Evolutionary conservation across 2,888 invertebrate genomes (phyloP).

Genomic region (Noctua janthe): DNA sequence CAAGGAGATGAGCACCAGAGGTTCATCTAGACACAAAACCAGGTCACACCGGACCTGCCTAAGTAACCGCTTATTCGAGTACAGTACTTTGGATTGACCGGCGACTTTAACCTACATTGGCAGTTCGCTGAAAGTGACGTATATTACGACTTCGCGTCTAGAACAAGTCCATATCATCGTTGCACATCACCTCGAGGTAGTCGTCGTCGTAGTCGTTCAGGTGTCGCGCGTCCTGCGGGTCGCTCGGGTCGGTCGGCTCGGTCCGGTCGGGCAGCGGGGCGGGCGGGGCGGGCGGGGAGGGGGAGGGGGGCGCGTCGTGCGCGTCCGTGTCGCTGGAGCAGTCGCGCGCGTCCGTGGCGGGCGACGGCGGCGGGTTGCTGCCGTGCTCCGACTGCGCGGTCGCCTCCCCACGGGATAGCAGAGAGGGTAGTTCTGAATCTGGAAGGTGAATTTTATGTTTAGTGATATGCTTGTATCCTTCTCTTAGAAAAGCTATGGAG

Average conservation of each 20-base stretch:
- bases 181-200: constrained; percentile 93
- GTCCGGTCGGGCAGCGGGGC: constrained; percentile 68
- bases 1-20: constrained; percentile 56
- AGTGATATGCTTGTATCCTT: background rate
- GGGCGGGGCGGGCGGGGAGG: constrained; percentile 61
- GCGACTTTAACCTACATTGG: constrained; percentile 44
- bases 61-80: constrained; percentile 54
- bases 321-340: constrained; percentile 92
- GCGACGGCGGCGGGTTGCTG: constrained; percentile 95
- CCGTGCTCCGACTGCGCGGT: constrained; percentile 89
- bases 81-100: constrained; percentile 53
- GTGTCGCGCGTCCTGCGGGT: constrained; percentile 73
- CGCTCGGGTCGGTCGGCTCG: constrained; percentile 15
- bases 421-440: constrained; percentile 91
- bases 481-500: background rate
- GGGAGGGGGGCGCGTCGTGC: constrained; percentile 59
- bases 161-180: constrained; percentile 93
- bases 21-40: constrained; percentile 34
- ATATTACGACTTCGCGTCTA: constrained; percentile 72
- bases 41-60: constrained; percentile 17
- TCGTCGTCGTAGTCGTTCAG: constrained; percentile 91
- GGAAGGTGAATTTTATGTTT: constrained; percentile 32
- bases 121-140: constrained; percentile 39
- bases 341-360: constrained; percentile 93
- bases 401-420: constrained; percentile 91